Conservation (phyloP, 2,888 invertebrate species). For the Acanthococcus lagerstroemiae region DNA sequence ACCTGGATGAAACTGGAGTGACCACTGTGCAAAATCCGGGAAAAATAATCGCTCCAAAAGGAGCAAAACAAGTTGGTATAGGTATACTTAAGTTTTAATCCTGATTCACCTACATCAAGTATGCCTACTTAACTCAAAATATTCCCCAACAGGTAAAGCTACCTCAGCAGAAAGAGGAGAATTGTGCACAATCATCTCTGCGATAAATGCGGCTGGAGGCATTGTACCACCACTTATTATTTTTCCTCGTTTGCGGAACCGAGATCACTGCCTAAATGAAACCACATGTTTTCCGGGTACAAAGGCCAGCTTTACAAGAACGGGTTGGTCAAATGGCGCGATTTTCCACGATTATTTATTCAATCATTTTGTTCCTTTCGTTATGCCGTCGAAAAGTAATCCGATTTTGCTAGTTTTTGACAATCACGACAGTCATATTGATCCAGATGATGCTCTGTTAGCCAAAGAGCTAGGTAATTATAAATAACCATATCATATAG, state of each 20-base stretch:
- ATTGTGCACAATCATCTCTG: not conserved
- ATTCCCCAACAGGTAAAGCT: no score
- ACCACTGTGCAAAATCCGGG: not conserved
- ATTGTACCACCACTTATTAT: not conserved
- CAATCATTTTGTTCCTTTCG: no score
- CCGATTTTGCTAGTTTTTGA: no score
- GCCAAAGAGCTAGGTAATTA: no score
- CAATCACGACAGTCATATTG: no score
- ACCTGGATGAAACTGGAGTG: not conserved
- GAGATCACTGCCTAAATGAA: conserved; percentile 11
- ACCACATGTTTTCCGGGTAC: conserved; percentile 33
- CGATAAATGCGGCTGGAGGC: not conserved
- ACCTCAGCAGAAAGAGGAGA: not conserved
- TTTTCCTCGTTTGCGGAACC: not conserved
- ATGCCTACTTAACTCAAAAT: no score
- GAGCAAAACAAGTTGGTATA: not conserved
- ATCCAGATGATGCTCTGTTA: no score
- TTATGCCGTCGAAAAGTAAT: no score
- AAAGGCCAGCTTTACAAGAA: conserved; percentile 25
- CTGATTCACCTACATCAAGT: no score
- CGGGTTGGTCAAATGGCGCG: not conserved
- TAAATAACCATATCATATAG: no score
- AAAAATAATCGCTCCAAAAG: not conserved
- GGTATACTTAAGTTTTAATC: no score
- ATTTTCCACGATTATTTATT: not conserved